Base-by-base conservation (phyloP, 2,888 invertebrate genomes). In the Cataglyphis cursor region DNA sequence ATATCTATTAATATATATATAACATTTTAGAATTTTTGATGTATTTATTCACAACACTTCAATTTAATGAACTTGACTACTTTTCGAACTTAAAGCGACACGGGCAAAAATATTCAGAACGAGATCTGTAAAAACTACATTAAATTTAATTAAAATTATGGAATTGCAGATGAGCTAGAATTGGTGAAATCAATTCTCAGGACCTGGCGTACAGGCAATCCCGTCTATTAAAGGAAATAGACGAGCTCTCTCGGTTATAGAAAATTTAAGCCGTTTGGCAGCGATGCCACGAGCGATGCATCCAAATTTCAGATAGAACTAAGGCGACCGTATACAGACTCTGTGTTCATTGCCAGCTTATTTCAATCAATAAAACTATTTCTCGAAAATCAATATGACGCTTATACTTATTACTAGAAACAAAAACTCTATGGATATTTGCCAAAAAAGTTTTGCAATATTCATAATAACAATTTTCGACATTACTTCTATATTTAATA, bases 241-340 rank as follows among this genome's bases (percentile, higher is more conserved):
- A 21, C 9, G 35, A 28, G 31, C 5, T 80, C n/a, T 38, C 12
- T 1, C 21, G 38, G 12, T 80, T 61, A 21, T 61, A 24, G 35
- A 80, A 80, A 72, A 80, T 80, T 73, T 73, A 73, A 80, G 35
- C 24, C 31, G 21, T 78, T 78, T 72, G 72, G 35, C 59, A 72
- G 44, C 76, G 51, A 64, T 12, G 41, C 21, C 18, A 24, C 66
- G 57, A 51, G 51, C 51, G 51, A 31, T 9, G 48, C 31, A 44
- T 44, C 31, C 38, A 35, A 5, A 57, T 2, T 61, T 70, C 18
- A n/a, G 8, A 6, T 72, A 31, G 61, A 80, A 59, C 41, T 18
- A 70, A 72, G 15, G 48, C 15, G 70, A 70, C n/a, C 54, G 8
- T 31, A 72, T 31, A 24, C 21, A 70, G 41, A 4, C 31, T 54